Conservation (phyloP, 2,113 vertebrate genomes). For the Mustela lutreola region DNA sequence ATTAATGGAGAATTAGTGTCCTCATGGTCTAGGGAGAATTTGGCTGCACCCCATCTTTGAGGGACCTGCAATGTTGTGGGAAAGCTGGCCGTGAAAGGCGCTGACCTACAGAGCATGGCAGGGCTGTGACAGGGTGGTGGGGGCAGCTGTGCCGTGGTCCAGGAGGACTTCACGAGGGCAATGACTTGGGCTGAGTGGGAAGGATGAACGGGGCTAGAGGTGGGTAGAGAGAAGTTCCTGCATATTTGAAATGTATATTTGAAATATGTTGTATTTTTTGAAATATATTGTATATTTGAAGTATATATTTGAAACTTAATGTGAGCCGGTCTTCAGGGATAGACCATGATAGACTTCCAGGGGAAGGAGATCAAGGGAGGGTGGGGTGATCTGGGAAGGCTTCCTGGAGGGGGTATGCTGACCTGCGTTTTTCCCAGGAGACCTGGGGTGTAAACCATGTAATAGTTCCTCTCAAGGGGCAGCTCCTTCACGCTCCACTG, state of each 20-base stretch:
- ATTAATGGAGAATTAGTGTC: neutral
- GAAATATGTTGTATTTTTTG: no score
- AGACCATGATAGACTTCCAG: neutral
- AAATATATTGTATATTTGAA: no score
- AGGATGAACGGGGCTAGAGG: fast-evolving
- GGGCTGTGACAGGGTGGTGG: fast-evolving
- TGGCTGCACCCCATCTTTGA: neutral
- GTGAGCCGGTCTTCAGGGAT: neutral
- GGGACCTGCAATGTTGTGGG: neutral
- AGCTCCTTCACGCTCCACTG: neutral
- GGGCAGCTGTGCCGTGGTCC: neutral
- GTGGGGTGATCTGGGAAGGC: neutral
- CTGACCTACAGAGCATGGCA: neutral
- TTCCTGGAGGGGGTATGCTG: neutral
- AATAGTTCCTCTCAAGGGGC: neutral
- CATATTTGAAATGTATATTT: no score
- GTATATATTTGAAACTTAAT: neutral
- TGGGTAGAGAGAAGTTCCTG: neutral
- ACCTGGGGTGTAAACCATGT: neutral
- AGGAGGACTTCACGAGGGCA: neutral
- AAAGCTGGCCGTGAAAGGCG: neutral
- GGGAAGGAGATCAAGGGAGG: neutral
- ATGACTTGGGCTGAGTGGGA: neutral
- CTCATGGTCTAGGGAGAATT: neutral
- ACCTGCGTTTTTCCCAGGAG: neutral